Evolutionary conservation across 2,888 invertebrate genomes (phyloP).

Genomic region (Alsophila aescularia): DNA sequence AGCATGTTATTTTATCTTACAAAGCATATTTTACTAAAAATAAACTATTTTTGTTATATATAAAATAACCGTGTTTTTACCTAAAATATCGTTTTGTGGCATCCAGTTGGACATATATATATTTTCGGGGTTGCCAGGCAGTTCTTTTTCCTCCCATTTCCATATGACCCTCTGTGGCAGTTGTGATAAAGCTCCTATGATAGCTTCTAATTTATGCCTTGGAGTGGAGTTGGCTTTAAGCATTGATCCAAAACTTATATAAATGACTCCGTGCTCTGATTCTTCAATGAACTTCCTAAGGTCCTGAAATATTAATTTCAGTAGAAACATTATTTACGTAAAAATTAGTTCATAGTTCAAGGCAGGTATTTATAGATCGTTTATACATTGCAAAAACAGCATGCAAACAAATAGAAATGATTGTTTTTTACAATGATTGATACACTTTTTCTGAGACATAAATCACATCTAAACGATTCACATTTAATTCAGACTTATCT

Average conservation of each 20-base stretch:
- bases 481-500: no score
- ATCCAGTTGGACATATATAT: constrained; percentile 86
- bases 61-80: constrained; percentile 11
- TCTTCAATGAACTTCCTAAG: constrained; percentile 86
- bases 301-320: constrained; percentile 66
- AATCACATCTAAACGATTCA: no score
- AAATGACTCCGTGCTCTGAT: constrained; percentile 87
- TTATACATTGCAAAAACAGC: no score
- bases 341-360: no score
- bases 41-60: no score
- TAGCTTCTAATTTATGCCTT: constrained; percentile 81
- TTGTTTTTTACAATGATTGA: no score
- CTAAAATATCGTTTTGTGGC: constrained; percentile 86
- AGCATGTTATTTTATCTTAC: no score
- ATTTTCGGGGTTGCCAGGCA: constrained; percentile 84
- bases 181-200: constrained; percentile 85
- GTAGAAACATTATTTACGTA: no score
- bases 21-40: no score
- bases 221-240: constrained; percentile 86
- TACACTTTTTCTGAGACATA: no score
- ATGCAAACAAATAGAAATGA: no score
- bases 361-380: no score
- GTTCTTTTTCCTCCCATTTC: constrained; percentile 88
- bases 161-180: constrained; percentile 88
- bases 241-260: constrained; percentile 91